Base-by-base conservation (phyloP, 1,140 invertebrate species). In the Pantala flavescens region DNA sequence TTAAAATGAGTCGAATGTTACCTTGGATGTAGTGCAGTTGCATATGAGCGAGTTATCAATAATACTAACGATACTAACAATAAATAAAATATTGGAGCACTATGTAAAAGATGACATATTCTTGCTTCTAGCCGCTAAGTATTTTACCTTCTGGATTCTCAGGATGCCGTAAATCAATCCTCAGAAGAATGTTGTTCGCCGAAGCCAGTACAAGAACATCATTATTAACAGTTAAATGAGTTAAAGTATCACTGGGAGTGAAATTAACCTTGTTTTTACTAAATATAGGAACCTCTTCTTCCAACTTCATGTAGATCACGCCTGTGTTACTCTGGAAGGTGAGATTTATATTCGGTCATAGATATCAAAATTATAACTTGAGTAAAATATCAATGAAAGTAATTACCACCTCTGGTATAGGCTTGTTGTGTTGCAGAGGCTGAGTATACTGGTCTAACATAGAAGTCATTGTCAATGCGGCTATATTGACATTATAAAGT, bases 181-280 rank as follows among this genome's bases (percentile, higher is more conserved):
- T 84, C 72, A 96, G 86, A 3, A 97, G 79, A 73, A 89, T 87
- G 79, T 91, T 90, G 81, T 94, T 94, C 24, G 89, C 88, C 90
- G 97, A 91, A 0, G 91, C 90, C 74, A 97, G 87, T 0, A 94
- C 89, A 55, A 97, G 84, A 79, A 89, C 90, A 80, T 95, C 93
- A 79, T 89, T 96, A 23, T 90, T 88, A 0, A 95, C 92, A 71
- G 87, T 89, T 24, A 96, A 83, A 80, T 96, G 91, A 23, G 90
- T 90, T 70, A 97, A 90, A 75, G 86, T 85, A 76, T 92, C 89
- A 0, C 89, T 87, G 16, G 95, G 92, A 77, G 89, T 88, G 78
- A 91, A 91, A 79, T 90, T 90, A 80, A 93, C 90, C 81, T 89
- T 91, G 74, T 89, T 87, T 79, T 92, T 93, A 12, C 86, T 88